phyloP scores from a whole-genome alignment of 2,113 vertebrate species.

The Peromyscus californicus region DNA sequence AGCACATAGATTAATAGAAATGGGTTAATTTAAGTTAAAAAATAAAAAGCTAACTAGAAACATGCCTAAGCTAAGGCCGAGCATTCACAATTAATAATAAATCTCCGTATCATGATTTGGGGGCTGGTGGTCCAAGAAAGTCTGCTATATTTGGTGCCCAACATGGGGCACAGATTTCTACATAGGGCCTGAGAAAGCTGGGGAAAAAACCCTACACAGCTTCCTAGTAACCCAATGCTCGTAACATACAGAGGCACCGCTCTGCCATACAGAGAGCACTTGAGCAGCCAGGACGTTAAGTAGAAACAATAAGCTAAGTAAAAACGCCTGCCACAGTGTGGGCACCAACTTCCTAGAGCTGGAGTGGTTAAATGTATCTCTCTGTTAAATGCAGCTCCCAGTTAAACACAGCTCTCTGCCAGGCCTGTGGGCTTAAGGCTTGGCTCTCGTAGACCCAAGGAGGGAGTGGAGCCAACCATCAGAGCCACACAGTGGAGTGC shows the following conservation, averaged over 20 bases:
- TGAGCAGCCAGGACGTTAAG: no score
- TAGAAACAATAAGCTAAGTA: not conserved
- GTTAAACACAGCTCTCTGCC: not conserved
- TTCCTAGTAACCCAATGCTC: not conserved
- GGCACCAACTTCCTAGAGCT: not conserved
- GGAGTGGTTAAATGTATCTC: not conserved
- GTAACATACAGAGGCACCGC: not conserved
- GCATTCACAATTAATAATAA: not conserved
- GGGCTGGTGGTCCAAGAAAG: not conserved
- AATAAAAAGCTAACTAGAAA: not conserved
- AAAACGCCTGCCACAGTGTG: not conserved
- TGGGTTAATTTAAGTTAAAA: not conserved
- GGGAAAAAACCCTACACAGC: not conserved
- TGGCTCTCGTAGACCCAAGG: not conserved
- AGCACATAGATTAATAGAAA: not conserved
- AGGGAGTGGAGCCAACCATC: not conserved
- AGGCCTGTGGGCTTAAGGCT: not conserved
- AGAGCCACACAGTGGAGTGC: not conserved
- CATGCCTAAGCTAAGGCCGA: not conserved
- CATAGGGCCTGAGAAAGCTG: not conserved
- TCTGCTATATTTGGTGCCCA: not conserved
- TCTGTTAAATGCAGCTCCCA: no score
- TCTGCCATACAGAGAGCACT: not conserved
- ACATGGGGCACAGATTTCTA: not conserved
- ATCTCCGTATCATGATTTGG: not conserved